Percentiles rank a stretch among this genome's conserved stretches.
These are phyloP conservation scores for Asobara japonica DNA, from an alignment of 1,140 invertebrate genomes.

Conservation along the genomic window DNA sequence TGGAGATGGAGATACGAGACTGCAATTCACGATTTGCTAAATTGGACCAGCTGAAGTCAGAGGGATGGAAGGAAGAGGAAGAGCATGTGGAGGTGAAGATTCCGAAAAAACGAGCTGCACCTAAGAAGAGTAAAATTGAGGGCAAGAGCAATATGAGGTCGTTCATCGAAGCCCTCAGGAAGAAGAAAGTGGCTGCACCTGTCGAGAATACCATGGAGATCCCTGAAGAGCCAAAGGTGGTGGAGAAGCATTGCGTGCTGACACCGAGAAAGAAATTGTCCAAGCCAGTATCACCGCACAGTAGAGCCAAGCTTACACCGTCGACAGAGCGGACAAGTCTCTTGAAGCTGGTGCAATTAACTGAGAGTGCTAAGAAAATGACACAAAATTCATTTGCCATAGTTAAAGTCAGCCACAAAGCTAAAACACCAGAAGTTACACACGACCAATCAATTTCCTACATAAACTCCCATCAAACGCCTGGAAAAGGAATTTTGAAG, in stretches of 20 bases:
- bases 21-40: constrained; percentile 68
- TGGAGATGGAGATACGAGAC: constrained; percentile 73
- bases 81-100: constrained; percentile 36
- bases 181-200: constrained; percentile 40
- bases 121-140: constrained; percentile 11
- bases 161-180: constrained; percentile 51
- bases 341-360: constrained; percentile 37
- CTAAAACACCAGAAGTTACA: constrained; percentile 54
- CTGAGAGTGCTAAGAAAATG: constrained; percentile 26
- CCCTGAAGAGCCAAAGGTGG: background rate
- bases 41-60: constrained; percentile 62
- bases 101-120: constrained; percentile 2
- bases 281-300: background rate
- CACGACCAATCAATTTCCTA: constrained; percentile 53
- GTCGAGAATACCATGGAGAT: constrained; percentile 16
- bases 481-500: constrained; percentile 59
- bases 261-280: background rate
- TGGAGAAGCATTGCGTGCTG: background rate
- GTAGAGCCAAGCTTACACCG: background rate
- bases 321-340: background rate
- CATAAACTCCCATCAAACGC: constrained; percentile 57
- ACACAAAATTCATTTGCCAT: constrained; percentile 45
- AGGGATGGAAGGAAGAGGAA: constrained; percentile 68
- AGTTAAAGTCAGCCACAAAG: constrained; percentile 53
- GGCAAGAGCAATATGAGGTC: constrained; percentile 45